phyloP scores from a whole-genome alignment of 2,888 invertebrate species.

The Rugalucina vietnamica region DNA sequence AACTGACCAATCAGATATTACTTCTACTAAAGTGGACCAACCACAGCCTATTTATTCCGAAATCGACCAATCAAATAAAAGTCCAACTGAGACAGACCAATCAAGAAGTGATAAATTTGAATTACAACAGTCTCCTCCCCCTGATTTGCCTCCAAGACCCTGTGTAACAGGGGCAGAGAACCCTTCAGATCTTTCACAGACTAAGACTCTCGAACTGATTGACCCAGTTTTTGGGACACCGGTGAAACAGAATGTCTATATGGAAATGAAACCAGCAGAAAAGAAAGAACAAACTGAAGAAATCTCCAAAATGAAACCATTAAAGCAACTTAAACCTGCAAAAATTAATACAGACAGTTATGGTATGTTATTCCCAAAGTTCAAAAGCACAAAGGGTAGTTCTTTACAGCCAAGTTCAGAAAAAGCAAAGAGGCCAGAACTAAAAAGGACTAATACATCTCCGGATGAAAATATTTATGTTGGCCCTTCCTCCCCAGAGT shows the following conservation, averaged over 20 bases:
- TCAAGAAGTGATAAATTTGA: background rate
- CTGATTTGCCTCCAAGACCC: background rate
- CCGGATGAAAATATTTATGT: slow-evolving; percentile 53
- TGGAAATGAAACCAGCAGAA: slow-evolving; percentile 48
- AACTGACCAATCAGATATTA: background rate
- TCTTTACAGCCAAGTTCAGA: slow-evolving; percentile 15
- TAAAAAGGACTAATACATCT: slow-evolving; percentile 48
- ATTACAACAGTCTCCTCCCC: background rate
- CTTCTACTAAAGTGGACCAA: background rate
- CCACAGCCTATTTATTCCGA: background rate
- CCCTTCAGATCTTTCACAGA: too few relatives aligned
- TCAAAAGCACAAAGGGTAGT: slow-evolving; percentile 31
- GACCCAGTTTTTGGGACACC: slow-evolving; percentile 33
- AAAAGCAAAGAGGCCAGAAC: slow-evolving; percentile 23
- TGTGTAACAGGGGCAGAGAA: background rate
- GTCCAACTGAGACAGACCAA: background rate
- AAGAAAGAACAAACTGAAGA: background rate
- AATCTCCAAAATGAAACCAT: background rate
- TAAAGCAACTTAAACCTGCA: too few relatives aligned
- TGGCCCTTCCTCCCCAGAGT: slow-evolving; percentile 36
- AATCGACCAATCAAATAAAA: background rate
- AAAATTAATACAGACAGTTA: slow-evolving; percentile 45
- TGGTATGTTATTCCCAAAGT: slow-evolving; percentile 57
- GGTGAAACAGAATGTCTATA: slow-evolving; percentile 40
- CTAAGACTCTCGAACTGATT: slow-evolving; percentile 15